phyloP scores from a whole-genome alignment of 2,888 invertebrate species.

The Galerucella nymphaeae region DNA sequence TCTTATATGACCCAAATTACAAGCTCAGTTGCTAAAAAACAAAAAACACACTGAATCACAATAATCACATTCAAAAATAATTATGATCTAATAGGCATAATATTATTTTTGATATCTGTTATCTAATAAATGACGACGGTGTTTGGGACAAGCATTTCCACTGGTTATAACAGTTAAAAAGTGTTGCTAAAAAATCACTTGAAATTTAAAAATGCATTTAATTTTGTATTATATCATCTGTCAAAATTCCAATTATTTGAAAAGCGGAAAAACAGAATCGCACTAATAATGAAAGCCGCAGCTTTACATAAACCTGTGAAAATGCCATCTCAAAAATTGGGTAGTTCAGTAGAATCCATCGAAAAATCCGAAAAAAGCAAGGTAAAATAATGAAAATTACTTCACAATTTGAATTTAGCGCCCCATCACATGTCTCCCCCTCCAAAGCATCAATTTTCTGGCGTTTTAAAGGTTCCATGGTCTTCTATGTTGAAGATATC shows the following conservation, averaged over 20 bases:
- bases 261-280: conserved; percentile 19
- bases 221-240: conserved; percentile 24
- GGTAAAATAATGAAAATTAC: conserved; percentile 22
- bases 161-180: neutral
- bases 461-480: conserved; percentile 31
- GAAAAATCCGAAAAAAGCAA: conserved; percentile 36
- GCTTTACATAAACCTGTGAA: conserved; percentile 32
- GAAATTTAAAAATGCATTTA: conserved; percentile 11
- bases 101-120: too few relatives aligned
- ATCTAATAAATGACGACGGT: neutral
- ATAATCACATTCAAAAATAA: too few relatives aligned
- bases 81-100: too few relatives aligned
- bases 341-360: conserved; percentile 25
- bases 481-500: conserved; percentile 39
- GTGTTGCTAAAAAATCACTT: conserved; percentile 6
- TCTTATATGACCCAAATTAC: too few relatives aligned
- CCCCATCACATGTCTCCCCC: conserved; percentile 19
- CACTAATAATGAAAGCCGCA: conserved; percentile 32
- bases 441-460: conserved; percentile 15
- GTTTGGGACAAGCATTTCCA: neutral
- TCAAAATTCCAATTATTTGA: conserved; percentile 38
- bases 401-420: conserved; percentile 28
- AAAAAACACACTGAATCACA: too few relatives aligned
- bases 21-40: too few relatives aligned
- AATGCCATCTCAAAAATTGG: conserved; percentile 34